Evolutionary conservation across 2,113 vertebrate species (phyloP), one percentile per base, ranked within the genome.

Genomic region (Emydura subglobosa): DNA sequence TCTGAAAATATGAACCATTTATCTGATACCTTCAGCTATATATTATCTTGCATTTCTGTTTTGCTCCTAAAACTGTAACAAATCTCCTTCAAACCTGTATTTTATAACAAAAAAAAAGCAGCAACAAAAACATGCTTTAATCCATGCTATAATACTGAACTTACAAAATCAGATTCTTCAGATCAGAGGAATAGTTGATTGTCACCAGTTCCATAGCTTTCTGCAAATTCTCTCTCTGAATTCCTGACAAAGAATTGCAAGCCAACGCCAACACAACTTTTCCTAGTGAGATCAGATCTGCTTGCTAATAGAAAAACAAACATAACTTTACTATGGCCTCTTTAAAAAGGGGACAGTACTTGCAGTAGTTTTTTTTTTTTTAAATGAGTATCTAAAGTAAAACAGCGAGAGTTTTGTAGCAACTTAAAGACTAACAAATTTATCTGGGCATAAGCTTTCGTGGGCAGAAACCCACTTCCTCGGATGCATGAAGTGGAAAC

Each of bases 131-230:
- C n/a, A 19, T 19, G 44, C 39, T 86, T 82, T 87, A 84, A 44
- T 10, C 11, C 24, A 72, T 85, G 24, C 16, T 13, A 65, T 51
- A 72, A 22, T 44, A 85, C 9, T 22, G 90, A 96, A 98, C 99
- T 99, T 99, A 99, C 99, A 99, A 98, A 98, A 99, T 99, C 96
- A 99, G 99, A 98, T 99, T 99, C 98, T 99, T 99, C 98, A 99
- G 98, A 98, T 99, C 99, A 97, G 99, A 99, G 93, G 99, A 99
- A 98, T 99, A 99, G 99, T 99, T 99, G 98, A 99, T 99, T 97
- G 99, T 99, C 98, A 99, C 99, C 96, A 99, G 97, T 98, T 99
- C 99, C 99, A 99, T 99, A 94, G 99, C 99, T 98, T 99, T 99
- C 98, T 99, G 99, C 96, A 99, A 98, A 98, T 99, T 99, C 95